Base-by-base conservation (phyloP, 1,140 invertebrate species). In the Heliconius hermathena region DNA sequence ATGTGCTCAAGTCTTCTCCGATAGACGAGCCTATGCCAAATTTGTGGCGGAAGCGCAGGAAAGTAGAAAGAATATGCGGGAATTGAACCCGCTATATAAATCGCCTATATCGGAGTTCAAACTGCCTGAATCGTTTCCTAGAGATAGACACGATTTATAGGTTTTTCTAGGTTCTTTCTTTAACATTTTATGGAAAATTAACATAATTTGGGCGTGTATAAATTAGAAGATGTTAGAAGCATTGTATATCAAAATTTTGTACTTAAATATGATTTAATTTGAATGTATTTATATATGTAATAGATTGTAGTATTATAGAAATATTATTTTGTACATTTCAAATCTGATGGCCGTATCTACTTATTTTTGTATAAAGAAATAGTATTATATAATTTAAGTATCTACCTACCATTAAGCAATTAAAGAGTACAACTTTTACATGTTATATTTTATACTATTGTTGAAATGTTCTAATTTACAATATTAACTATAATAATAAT, bases 61-160 rank as follows among this genome's bases (percentile, higher is more conserved):
- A 16, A 89, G 87, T 22, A 84, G 81, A 26, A 89, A 93, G 29
- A 85, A 83, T 33, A 89, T 91, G 84, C 88, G 89, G 76, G 89
- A 94, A 46, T 83, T 95, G 76, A 96, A 95, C 84, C 95, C 95
- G 2, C 79, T 96, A 38, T 96, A 96, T 74, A 95, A 93, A 73
- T 95, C 95, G 46, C 95, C 95, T 2, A 91, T 95, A n/a, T 90
- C 92, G 3, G 87, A 93, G 73, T 96, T 95, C 76, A 88, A 85
- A 77, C 90, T 96, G 70, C 95, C 95, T 2, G 95, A 95, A 57
- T 89, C 88, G 6, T 95, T 88, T 83, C 89, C 93, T 33, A 93
- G 92, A 73, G 89, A 93, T 83, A 90, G 89, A 33, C 84, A 88
- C 78, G 89, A 94, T 86, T 93, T 83, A 73, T 71, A 60, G 22